Evolutionary conservation across 1,140 invertebrate species (phyloP).

Genomic region (Condylostylus longicornis): DNA sequence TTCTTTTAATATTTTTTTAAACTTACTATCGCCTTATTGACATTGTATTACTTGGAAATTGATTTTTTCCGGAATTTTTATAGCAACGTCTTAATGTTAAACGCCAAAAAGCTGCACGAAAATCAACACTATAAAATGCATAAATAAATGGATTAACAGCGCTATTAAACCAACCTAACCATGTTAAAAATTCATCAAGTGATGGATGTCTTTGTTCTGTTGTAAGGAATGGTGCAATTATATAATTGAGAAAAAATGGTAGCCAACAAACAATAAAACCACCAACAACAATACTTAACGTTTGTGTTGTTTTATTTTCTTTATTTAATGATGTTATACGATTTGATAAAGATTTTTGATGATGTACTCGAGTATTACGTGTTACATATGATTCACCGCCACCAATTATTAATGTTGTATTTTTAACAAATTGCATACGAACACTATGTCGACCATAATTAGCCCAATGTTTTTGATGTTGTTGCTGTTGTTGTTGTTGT

Average conservation of each 20-base stretch:
- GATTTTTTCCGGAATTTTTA: constrained; percentile 21
- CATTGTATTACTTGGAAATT: constrained; percentile 29
- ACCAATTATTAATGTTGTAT: neutral
- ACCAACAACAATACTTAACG: constrained; percentile 78
- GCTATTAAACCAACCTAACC: constrained; percentile 88
- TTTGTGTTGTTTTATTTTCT: constrained; percentile 79
- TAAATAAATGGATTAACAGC: constrained; percentile 79
- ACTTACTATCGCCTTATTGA: constrained; percentile 29
- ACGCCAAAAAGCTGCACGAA: constrained; percentile 68
- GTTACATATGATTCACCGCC: neutral
- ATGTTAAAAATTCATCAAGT: constrained; percentile 68
- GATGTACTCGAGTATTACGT: constrained; percentile 1
- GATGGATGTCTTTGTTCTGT: constrained; percentile 39
- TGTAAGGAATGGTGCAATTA: constrained; percentile 57
- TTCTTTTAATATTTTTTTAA: too few relatives aligned
- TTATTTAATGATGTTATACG: constrained; percentile 48
- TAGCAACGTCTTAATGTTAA: constrained; percentile 42
- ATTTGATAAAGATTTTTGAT: constrained; percentile 25
- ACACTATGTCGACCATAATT: neutral
- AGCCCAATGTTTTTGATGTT: neutral
- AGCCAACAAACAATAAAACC: constrained; percentile 83
- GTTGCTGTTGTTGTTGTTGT: neutral
- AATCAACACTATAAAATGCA: constrained; percentile 73
- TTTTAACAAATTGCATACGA: neutral
- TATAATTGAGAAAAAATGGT: constrained; percentile 76